Evolutionary conservation across 2,797 vertebrate genomes (phyloP), one percentile per base, ranked within the genome.

Genomic region (Enteromius trimaculatus): DNA sequence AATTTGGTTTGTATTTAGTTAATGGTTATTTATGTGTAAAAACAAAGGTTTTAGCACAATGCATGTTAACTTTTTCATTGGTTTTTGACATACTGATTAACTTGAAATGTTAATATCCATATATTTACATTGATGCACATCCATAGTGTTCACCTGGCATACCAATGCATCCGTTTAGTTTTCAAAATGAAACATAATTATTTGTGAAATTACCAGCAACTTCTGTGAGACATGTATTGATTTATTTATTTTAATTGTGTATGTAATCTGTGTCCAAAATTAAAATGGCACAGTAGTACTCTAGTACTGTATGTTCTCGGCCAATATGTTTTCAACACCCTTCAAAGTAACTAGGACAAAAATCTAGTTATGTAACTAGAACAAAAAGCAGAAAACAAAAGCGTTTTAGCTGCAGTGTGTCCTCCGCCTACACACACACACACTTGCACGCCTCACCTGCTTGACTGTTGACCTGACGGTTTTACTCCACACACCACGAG

Each of bases 401-500:
- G 49, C 0, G 13, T 39, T 66, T 47, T n/a, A 42, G 14, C 76
- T 64, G 53, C 66, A 13, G 42, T 42, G 51, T 58, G 31, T 66
- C 34, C 44, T 44, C 64, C 55, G 17, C 47, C 79, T 37, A 26
- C 21, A 49, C 29, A 51, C 44, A 31, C 62, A 82, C 21, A 82
- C 19, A 37, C 42, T 53, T 37, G 16, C 65, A 53, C 42, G n/a
- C 7, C 71, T 29, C 78, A 49, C 26, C 21, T 47, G 55, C 4
- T 7, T 31, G 53, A 77, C 49, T 76, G 83, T 76, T 84, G 55
- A 87, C 79, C 80, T 81, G 81, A 87, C 72, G 78, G 88, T 49
- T 77, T 17, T 34, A 60, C 49, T 82, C 21, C 66, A n/a, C 23
- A 26, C 51, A 14, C 47, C 51, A 37, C 37, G 60, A 64, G 23